Percentiles rank a stretch among this genome's conserved stretches.
Evolutionary conservation across 92 coral and sea anemone genomes (phyloP).

Genomic region (Blastomussa wellsi): DNA sequence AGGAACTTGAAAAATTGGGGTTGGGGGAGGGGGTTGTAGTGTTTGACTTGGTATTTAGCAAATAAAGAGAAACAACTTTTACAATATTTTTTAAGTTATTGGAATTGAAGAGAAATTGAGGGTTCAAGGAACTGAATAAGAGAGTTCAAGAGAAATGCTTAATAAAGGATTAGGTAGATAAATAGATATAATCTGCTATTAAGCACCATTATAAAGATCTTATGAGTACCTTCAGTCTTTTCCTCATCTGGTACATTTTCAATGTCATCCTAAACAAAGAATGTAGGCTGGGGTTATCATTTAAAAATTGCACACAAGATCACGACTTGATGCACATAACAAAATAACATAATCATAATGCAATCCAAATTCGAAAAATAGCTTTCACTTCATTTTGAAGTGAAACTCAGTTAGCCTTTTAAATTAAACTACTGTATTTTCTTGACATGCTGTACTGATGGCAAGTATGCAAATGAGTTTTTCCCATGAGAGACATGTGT

Average conservation of each 20-base stretch:
- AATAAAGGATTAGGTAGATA: neutral
- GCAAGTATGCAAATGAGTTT: too few species aligned
- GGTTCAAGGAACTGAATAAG: too few species aligned
- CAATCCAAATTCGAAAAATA: neutral
- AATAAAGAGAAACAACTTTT: too few species aligned
- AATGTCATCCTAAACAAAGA: constrained; percentile 69
- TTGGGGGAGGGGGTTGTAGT: too few species aligned
- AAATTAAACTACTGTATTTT: neutral
- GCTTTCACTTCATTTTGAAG: neutral
- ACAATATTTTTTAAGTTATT: too few species aligned
- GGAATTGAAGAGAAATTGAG: too few species aligned
- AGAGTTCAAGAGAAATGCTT: neutral
- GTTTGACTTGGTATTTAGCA: too few species aligned
- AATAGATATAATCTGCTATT: neutral
- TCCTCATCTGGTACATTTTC: constrained; percentile 86
- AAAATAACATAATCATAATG: neutral
- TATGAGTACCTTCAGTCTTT: constrained; percentile 62
- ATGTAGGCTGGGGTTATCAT: neutral
- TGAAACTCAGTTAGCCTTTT: neutral
- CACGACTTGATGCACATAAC: neutral
- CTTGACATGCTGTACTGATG: neutral
- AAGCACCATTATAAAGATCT: neutral
- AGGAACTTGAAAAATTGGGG: too few species aligned
- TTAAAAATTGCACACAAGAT: neutral
- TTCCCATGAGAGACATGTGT: too few species aligned